phyloP scores from a whole-genome alignment of 2,113 vertebrate genomes.

The Hiodon alosoides region DNA sequence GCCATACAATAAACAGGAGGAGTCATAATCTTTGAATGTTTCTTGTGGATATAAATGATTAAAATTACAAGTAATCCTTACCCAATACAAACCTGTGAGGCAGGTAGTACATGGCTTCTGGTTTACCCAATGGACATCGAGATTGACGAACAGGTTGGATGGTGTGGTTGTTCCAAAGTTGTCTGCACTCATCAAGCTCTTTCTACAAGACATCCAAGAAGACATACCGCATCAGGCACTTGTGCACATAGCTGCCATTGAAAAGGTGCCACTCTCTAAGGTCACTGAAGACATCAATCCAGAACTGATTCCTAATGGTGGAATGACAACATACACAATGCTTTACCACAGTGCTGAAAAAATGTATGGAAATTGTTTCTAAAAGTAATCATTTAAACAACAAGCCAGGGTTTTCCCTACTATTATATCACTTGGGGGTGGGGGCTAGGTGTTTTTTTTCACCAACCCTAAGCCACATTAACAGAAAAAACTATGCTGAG shows the following conservation, averaged over 20 bases:
- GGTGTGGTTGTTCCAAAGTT: slow-evolving; percentile 27
- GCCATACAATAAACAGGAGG: no score
- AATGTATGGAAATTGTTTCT: background rate
- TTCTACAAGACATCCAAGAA: slow-evolving; percentile 21
- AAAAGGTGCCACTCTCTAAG: slow-evolving; percentile 26
- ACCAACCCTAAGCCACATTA: no score
- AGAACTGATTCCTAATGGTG: slow-evolving; percentile 12
- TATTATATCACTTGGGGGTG: no score
- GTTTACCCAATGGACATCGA: slow-evolving; percentile 29
- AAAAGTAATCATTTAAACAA: background rate
- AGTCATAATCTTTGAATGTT: background rate
- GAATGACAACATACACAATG: slow-evolving; percentile 7
- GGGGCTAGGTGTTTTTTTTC: no score
- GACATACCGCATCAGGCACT: slow-evolving; percentile 15
- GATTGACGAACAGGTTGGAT: slow-evolving; percentile 19
- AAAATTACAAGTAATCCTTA: slow-evolving; percentile 22
- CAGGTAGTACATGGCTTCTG: slow-evolving; percentile 27
- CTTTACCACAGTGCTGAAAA: background rate
- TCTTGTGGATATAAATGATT: background rate
- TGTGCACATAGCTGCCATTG: slow-evolving; percentile 27
- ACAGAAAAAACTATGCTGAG: no score
- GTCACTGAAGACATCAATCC: slow-evolving; percentile 25
- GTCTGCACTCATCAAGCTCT: slow-evolving; percentile 25
- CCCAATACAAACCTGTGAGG: slow-evolving; percentile 27
- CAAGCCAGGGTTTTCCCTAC: no score